Conservation (phyloP, 2,797 vertebrate genomes). For the Eulemur coronatus region DNA sequence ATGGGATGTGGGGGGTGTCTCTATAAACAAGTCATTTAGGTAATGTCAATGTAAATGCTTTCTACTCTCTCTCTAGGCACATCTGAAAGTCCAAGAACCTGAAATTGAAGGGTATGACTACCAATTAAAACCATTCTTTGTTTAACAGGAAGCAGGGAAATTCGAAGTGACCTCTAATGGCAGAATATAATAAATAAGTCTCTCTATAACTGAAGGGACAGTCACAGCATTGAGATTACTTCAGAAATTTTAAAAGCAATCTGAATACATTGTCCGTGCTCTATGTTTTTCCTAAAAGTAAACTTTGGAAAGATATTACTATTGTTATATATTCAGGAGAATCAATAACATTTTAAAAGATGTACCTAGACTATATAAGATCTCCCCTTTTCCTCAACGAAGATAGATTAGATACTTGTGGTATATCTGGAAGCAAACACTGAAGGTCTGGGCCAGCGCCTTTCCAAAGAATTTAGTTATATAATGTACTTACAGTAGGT, state of each 20-base stretch:
- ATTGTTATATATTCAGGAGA: background rate
- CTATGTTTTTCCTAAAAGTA: background rate
- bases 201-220: conserved; percentile 4
- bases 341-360: background rate
- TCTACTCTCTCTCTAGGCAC: background rate
- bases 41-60: conserved; percentile 10
- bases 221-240: background rate
- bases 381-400: background rate
- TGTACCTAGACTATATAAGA: background rate
- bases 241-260: conserved; percentile 1
- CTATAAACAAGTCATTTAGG: conserved; percentile 10
- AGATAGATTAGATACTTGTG: background rate
- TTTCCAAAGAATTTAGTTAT: background rate
- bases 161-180: conserved; percentile 46
- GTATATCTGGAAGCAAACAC: background rate
- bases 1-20: background rate
- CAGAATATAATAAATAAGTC: conserved; percentile 46
- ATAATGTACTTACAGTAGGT: background rate
- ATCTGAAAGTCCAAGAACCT: background rate
- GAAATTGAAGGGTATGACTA: conserved; percentile 42
- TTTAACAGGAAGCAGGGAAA: conserved; percentile 34
- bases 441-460: background rate
- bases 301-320: background rate
- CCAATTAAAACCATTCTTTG: conserved; percentile 9
- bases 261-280: background rate